Evolutionary conservation across 2,113 vertebrate genomes (phyloP).

Genomic region (Petroica traversi): DNA sequence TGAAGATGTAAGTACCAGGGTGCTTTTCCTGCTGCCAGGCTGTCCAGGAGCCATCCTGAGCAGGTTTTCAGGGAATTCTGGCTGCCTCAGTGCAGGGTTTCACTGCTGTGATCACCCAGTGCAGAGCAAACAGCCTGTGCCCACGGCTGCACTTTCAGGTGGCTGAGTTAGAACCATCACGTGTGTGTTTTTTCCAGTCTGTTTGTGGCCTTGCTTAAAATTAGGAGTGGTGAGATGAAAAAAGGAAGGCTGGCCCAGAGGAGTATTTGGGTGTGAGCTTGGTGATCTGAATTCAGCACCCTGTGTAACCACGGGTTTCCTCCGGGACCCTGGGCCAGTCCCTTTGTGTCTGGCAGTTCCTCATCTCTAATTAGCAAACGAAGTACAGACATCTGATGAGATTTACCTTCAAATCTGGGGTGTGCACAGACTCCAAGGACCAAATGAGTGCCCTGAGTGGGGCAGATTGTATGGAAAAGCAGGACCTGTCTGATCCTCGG

Average conservation of each 20-base stretch:
- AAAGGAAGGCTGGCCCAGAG: background rate
- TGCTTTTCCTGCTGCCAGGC: background rate
- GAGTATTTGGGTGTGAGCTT: background rate
- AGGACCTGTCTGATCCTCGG: slow-evolving; percentile 5
- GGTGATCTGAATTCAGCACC: slow-evolving; percentile 6
- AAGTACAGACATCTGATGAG: background rate
- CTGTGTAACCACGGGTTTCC: background rate
- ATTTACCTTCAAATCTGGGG: background rate
- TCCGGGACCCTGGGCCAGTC: slow-evolving; percentile 14
- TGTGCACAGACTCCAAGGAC: background rate
- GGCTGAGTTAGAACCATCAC: background rate
- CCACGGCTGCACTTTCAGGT: background rate
- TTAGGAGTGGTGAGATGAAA: background rate
- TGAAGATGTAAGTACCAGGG: slow-evolving; percentile 88
- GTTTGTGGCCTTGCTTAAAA: background rate
- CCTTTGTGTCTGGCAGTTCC: slow-evolving; percentile 20
- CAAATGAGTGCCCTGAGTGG: background rate
- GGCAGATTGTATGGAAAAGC: background rate
- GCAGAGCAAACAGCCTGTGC: background rate
- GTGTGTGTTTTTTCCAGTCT: background rate
- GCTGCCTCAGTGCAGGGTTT: background rate
- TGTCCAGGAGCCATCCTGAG: background rate
- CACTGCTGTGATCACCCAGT: background rate
- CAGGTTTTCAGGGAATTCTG: background rate
- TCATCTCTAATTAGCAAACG: background rate